Evolutionary conservation across 1,140 invertebrate genomes (phyloP).

Genomic region (Drosophila takahashii): DNA sequence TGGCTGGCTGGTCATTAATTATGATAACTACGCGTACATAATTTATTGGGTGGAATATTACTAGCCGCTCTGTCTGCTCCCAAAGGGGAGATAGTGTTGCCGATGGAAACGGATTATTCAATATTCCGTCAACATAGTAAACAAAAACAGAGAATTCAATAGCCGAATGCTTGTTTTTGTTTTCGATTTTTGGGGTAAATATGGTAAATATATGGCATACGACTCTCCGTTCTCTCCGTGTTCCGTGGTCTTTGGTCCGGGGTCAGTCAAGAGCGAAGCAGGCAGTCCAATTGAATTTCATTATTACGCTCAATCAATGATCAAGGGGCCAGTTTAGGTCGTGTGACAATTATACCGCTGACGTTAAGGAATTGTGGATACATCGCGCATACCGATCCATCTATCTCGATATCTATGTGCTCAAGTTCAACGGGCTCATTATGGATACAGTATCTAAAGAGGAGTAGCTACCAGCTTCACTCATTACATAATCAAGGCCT

Average conservation of each 20-base stretch:
- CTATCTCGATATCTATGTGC: constrained; percentile 23
- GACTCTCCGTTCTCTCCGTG: constrained; percentile 17
- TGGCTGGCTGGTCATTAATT: constrained; percentile 49
- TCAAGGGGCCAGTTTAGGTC: constrained; percentile 80
- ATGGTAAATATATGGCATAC: neutral
- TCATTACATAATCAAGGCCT: constrained; percentile 77
- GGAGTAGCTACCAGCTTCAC: constrained; percentile 41
- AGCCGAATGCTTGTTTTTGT: constrained; percentile 57
- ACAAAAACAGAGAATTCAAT: constrained; percentile 26
- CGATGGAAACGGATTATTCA: constrained; percentile 16
- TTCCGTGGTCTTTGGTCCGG: constrained; percentile 35
- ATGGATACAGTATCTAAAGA: constrained; percentile 49
- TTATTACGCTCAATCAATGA: constrained; percentile 84
- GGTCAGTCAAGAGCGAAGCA: constrained; percentile 57
- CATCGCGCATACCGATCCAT: constrained; percentile 8
- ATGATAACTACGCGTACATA: constrained; percentile 62
- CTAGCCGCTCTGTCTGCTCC: constrained; percentile 43
- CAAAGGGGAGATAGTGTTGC: constrained; percentile 41
- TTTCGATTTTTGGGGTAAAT: constrained; percentile 23
- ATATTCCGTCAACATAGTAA: constrained; percentile 15
- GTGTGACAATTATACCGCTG: constrained; percentile 83
- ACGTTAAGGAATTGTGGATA: constrained; percentile 76
- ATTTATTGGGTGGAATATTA: constrained; percentile 74
- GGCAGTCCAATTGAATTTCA: constrained; percentile 80
- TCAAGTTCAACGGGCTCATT: constrained; percentile 72